These are phyloP conservation scores for Rhodinocichla rosea DNA, from an alignment of 2,113 vertebrate species.

Conservation along the genomic window DNA sequence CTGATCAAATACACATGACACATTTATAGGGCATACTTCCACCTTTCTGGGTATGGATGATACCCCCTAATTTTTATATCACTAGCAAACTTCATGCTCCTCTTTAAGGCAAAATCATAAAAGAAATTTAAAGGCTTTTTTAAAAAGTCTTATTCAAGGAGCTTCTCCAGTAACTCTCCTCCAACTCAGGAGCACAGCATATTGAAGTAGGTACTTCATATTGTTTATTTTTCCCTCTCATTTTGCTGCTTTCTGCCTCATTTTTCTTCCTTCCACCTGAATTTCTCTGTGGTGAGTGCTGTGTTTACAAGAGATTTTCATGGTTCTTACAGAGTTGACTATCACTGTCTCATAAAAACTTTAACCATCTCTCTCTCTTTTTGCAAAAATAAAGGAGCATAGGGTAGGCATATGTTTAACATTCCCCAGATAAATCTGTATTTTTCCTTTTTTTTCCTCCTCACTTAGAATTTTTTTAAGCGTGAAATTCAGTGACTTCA, in stretches of 20 bases:
- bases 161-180: not conserved
- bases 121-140: not conserved
- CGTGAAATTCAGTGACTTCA: not conserved
- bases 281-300: not conserved
- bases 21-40: not conserved
- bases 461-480: not conserved
- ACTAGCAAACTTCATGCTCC: accelerated
- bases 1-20: not conserved
- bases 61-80: accelerated
- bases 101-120: not conserved
- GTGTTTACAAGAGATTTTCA: not conserved
- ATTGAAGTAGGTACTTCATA: not conserved
- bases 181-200: not conserved
- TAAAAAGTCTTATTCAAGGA: not conserved
- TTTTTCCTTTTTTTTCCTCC: not conserved
- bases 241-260: not conserved
- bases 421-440: not conserved
- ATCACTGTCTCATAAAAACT: not conserved
- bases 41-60: not conserved
- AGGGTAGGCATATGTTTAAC: not conserved
- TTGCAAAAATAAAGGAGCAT: not conserved
- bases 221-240: not conserved
- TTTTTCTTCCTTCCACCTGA: not conserved
- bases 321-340: not conserved
- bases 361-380: not conserved